Percentiles rank a stretch among this genome's conserved stretches.
Evolutionary conservation across 2,797 vertebrate species (phyloP).

Genomic region (Galaxias olidus): DNA sequence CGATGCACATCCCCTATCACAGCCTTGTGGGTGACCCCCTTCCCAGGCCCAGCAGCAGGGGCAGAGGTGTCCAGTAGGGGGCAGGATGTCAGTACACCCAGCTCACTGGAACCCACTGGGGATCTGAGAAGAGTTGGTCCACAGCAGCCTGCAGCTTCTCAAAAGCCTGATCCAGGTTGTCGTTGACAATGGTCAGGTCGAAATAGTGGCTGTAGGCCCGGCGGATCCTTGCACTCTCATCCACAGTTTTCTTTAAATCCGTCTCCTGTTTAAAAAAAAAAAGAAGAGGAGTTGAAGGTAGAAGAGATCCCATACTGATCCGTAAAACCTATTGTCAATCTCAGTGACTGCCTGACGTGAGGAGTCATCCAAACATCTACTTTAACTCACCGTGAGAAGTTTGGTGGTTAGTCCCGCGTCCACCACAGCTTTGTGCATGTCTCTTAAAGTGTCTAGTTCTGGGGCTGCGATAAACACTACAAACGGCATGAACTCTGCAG

Average conservation of each 20-base stretch:
- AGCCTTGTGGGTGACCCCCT: too few species aligned
- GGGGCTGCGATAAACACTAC: slow-evolving; percentile 98
- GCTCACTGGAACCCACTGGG: slow-evolving; percentile 97
- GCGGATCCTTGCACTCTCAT: slow-evolving; percentile 93
- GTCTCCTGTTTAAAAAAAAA: slow-evolving; percentile 81
- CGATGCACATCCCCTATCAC: too few species aligned
- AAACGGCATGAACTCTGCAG: slow-evolving; percentile 97
- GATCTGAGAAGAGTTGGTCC: slow-evolving; percentile 85
- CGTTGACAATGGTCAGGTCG: slow-evolving; percentile 93
- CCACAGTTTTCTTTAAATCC: slow-evolving; percentile 97
- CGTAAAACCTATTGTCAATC: neutral
- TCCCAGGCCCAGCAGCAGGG: slow-evolving; percentile 34
- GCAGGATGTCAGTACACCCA: slow-evolving; percentile 89
- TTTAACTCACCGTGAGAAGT: slow-evolving; percentile 87
- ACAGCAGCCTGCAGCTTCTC: slow-evolving; percentile 89
- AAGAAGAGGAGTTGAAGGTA: neutral
- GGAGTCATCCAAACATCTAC: neutral
- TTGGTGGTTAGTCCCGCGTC: slow-evolving; percentile 97
- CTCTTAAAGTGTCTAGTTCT: slow-evolving; percentile 90
- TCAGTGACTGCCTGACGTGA: neutral
- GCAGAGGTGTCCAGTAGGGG: slow-evolving; percentile 22
- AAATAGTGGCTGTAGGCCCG: slow-evolving; percentile 97
- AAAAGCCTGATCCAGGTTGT: slow-evolving; percentile 98
- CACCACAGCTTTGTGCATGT: slow-evolving; percentile 97
- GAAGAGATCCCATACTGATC: neutral